These are phyloP conservation scores for Platalea minor DNA, from an alignment of 2,797 vertebrate genomes.

Conservation along the genomic window DNA sequence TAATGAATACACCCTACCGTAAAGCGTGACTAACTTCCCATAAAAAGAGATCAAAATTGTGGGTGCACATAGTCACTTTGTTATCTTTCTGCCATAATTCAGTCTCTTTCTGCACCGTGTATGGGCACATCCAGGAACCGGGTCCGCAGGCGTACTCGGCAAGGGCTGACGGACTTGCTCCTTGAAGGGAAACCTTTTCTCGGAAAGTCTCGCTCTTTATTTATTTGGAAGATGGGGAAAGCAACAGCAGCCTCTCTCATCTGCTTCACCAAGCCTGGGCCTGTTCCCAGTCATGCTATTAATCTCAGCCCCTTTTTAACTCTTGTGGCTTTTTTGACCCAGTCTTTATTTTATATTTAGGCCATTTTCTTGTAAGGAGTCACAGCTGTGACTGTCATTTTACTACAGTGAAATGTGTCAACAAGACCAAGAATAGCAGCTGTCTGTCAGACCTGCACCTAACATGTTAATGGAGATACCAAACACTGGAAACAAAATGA, in stretches of 20 bases:
- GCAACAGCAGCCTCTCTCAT: not conserved
- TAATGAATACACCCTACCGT: constrained; percentile 32
- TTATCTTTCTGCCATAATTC: not conserved
- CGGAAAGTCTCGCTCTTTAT: not conserved
- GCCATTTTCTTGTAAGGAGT: constrained; percentile 61
- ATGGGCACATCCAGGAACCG: not conserved
- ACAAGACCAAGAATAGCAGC: constrained; percentile 70
- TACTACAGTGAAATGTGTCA: constrained; percentile 62
- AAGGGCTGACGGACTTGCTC: not conserved
- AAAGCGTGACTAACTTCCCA: constrained; percentile 34
- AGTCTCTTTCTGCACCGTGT: not conserved
- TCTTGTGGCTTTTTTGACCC: constrained; percentile 50
- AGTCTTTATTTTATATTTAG: constrained; percentile 65
- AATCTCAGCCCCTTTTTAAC: constrained; percentile 24
- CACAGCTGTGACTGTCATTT: constrained; percentile 73
- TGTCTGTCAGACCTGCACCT: constrained; percentile 67
- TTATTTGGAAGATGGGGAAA: not conserved
- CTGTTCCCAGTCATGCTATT: constrained; percentile 29
- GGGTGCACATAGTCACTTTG: not conserved
- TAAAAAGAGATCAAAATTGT: constrained; percentile 23
- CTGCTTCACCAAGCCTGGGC: constrained; percentile 18
- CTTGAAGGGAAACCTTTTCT: not conserved
- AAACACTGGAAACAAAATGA: constrained; percentile 51
- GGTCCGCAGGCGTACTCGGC: not conserved
- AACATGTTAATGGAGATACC: constrained; percentile 62